Percentiles rank a stretch among this genome's conserved stretches.
These are phyloP conservation scores for Epinephelus fuscoguttatus DNA, from an alignment of 2,113 vertebrate genomes.

Conservation along the genomic window DNA sequence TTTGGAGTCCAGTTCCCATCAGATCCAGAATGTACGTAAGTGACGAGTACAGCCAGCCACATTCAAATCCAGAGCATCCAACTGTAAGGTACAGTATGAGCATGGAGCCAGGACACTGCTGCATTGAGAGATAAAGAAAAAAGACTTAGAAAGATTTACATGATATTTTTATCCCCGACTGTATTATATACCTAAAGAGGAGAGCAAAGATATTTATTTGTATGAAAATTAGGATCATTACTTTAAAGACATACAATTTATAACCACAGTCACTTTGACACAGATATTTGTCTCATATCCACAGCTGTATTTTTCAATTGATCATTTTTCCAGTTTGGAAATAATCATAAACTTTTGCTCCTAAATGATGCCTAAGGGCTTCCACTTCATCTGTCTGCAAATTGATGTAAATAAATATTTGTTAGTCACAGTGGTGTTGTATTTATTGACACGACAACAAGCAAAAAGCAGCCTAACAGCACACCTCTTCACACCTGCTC, in stretches of 20 bases:
- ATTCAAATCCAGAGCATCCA: not conserved
- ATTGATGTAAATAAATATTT: constrained; percentile 56
- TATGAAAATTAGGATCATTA: constrained; percentile 8
- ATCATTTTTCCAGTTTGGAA: constrained; percentile 18
- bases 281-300: constrained; percentile 5
- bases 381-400: constrained; percentile 41
- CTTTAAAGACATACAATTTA: constrained; percentile 5
- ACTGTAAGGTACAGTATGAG: constrained; percentile 12
- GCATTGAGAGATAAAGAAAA: not conserved
- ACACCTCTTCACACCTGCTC: no score
- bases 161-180: not conserved
- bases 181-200: not conserved
- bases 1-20: not conserved
- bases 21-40: not conserved
- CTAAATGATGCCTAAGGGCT: constrained; percentile 25
- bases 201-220: constrained; percentile 31
- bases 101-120: not conserved
- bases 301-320: not conserved
- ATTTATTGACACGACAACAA: not conserved
- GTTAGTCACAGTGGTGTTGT: not conserved
- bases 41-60: not conserved
- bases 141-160: not conserved
- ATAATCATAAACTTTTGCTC: constrained; percentile 6
- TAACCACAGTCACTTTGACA: not conserved
- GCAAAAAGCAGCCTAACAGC: no score